Evolutionary conservation across 2,888 invertebrate species (phyloP).

Genomic region (Mythimna lalbum): DNA sequence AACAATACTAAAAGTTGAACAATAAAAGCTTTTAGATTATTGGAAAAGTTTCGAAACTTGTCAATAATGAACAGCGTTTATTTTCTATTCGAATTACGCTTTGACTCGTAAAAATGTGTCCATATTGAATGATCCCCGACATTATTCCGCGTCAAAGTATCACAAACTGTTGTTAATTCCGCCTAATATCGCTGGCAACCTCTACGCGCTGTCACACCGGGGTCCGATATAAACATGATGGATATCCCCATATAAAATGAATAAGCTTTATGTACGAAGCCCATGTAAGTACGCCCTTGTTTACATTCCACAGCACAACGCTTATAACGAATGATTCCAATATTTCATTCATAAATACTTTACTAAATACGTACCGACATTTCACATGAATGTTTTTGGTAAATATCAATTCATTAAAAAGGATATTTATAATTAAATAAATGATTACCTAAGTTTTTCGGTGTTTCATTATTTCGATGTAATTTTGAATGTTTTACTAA

Average conservation of each 20-base stretch:
- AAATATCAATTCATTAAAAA: conserved; percentile 3
- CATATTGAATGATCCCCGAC: conserved; percentile 76
- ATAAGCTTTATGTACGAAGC: conserved; percentile 73
- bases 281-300: conserved; percentile 65
- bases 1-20: background rate
- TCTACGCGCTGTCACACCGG: conserved; percentile 85
- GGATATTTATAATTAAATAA: background rate
- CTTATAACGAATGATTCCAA: conserved; percentile 58
- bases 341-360: conserved; percentile 53
- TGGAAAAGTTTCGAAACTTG: background rate
- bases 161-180: conserved; percentile 88
- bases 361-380: conserved; percentile 30
- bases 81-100: conserved; percentile 29
- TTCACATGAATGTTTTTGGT: conserved; percentile 21
- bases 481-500: background rate
- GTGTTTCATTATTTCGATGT: background rate
- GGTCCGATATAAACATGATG: conserved; percentile 87
- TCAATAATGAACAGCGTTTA: background rate
- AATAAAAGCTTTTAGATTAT: conserved; percentile 6
- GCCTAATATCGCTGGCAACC: conserved; percentile 87
- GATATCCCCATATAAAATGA: conserved; percentile 84
- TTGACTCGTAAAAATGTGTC: conserved; percentile 64
- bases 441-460: background rate
- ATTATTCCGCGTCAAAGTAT: conserved; percentile 86
- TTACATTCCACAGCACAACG: conserved; percentile 57